Base-by-base conservation (phyloP, 1,140 invertebrate genomes). In the Drosophila trapezifrons region DNA sequence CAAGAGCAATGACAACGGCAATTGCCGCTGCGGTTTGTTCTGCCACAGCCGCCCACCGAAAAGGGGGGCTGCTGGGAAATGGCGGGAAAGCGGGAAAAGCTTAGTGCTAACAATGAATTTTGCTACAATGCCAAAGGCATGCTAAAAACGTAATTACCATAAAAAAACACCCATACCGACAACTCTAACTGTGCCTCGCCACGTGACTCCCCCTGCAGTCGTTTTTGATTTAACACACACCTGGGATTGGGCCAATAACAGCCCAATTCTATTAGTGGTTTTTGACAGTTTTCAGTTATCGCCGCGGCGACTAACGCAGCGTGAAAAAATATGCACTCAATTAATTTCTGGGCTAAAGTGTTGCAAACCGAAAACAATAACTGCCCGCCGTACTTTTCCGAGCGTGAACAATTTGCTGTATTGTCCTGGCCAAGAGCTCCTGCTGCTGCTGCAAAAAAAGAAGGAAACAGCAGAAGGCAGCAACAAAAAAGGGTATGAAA, bases 91-190 rank as follows among this genome's bases (percentile, higher is more conserved):
- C 4, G 51, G 76, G 17, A 54, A 59, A 42, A 60, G 80, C 80
- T 83, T 75, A 78, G 51, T 71, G 72, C 58, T 76, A 84, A 76
- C 76, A 84, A 84, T 84, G 71, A 84, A 79, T 76, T 84, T 80
- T 64, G 45, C 71, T 57, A 42, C 60, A 84, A 76, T 79, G 80
- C 76, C 71, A 79, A 70, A 73, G 69, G 57, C 70, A 66, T 83
- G 72, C 72, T 73, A 69, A 69, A 76, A 85, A 80, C 57, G 62
- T 84, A 85, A 85, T 86, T 84, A 84, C 64, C 78, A 74, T 85
- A 66, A 84, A 85, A 81, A 77, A 78, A 72, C 52, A 46, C 35
- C 29, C 47, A 25, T 27, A 27, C 22, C 42, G 15, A 32, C n/a
- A 25, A 3, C 22, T 27, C 38, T 51, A 22, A 25, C 40, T 49